Evolutionary conservation across 2,888 invertebrate species (phyloP).

Genomic region (Polylopha cassiicola): DNA sequence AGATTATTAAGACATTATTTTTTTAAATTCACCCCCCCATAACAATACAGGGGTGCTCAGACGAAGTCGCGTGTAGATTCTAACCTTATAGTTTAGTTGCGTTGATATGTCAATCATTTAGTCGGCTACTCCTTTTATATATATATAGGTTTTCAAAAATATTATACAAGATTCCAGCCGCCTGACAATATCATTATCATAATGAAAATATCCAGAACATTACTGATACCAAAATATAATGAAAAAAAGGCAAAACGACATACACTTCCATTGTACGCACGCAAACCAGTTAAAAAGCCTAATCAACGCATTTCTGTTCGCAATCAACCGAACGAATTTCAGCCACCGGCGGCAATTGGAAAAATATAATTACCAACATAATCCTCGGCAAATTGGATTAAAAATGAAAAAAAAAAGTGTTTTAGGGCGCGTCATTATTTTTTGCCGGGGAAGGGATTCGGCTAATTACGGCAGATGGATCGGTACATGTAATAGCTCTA

Average conservation of each 20-base stretch:
- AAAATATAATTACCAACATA: slow-evolving; percentile 78
- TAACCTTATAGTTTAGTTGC: no score
- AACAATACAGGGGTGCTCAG: no score
- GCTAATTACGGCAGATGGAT: slow-evolving; percentile 77
- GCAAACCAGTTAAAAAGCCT: slow-evolving; percentile 59
- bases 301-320: slow-evolving; percentile 67
- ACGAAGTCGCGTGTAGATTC: no score
- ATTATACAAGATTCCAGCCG: no score
- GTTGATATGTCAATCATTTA: no score
- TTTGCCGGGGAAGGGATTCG: slow-evolving; percentile 67
- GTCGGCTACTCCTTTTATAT: no score
- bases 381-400: slow-evolving; percentile 78
- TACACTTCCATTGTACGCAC: slow-evolving; percentile 28
- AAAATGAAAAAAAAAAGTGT: slow-evolving; percentile 75
- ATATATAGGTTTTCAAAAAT: no score
- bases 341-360: slow-evolving; percentile 67
- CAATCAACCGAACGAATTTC: slow-evolving; percentile 68
- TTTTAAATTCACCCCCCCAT: no score
- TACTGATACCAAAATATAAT: no score
- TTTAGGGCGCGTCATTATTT: slow-evolving; percentile 76
- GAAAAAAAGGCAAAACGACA: slow-evolving; percentile 11
- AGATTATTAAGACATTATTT: no score
- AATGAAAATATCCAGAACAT: no score
- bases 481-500: slow-evolving; percentile 71
- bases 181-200: no score